These are phyloP conservation scores for Pangasius sanitwongsei DNA, from an alignment of 2,797 vertebrate genomes.

Conservation along the genomic window DNA sequence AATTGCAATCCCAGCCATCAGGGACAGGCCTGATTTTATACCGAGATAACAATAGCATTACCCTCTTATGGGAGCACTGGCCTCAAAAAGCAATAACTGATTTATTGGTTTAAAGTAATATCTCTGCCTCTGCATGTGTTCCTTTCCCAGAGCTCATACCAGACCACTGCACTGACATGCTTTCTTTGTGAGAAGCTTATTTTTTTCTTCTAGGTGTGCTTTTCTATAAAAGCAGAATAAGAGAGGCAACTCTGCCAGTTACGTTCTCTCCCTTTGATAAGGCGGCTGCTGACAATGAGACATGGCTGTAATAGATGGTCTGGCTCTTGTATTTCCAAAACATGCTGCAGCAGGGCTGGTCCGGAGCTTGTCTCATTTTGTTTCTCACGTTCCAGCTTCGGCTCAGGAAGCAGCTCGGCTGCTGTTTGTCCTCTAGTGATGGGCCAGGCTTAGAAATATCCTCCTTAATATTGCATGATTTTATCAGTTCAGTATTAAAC, in stretches of 20 bases:
- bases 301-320: conserved; percentile 26
- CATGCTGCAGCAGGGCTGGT: neutral
- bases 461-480: conserved; percentile 74
- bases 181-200: neutral
- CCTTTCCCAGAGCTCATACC: conserved; percentile 55
- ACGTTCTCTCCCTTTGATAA: conserved; percentile 26
- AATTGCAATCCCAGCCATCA: neutral
- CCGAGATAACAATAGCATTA: conserved; percentile 65
- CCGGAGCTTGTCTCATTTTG: conserved; percentile 21
- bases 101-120: conserved; percentile 76
- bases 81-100: conserved; percentile 76
- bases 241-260: neutral
- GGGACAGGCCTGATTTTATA: conserved; percentile 52
- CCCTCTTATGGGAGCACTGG: conserved; percentile 69
- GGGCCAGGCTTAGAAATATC: conserved; percentile 73
- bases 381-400: conserved; percentile 22
- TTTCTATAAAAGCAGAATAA: conserved; percentile 5
- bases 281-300: conserved; percentile 20
- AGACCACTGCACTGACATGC: conserved; percentile 41
- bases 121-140: conserved; percentile 53
- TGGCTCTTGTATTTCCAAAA: conserved; percentile 33
- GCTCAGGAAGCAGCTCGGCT: conserved; percentile 42
- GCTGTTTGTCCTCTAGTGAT: conserved; percentile 63
- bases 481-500: conserved; percentile 78
- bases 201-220: neutral